A percentile compares a stretch with the other conserved stretches of the same genome.
Conservation (phyloP, 1,140 invertebrate genomes). For the Stegodyphus mimosarum region DNA sequence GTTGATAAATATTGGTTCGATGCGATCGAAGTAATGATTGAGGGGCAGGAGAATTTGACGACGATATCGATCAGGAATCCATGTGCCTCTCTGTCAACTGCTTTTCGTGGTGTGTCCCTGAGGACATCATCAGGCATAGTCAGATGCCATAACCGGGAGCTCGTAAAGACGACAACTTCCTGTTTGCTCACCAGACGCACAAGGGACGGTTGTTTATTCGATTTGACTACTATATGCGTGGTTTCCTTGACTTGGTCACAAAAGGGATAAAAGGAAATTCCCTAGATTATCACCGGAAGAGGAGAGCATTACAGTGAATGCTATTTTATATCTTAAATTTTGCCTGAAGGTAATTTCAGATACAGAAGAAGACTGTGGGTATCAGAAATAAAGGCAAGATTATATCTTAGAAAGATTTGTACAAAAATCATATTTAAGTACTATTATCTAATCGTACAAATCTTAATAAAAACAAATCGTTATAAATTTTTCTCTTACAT, state of each 20-base stretch:
- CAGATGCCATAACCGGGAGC: constrained; percentile 15
- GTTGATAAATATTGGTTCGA: constrained; percentile 29
- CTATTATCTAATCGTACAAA: no score
- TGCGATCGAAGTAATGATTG: constrained; percentile 42
- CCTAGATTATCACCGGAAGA: no score
- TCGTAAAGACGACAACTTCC: constrained; percentile 18
- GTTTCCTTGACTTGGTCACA: not conserved
- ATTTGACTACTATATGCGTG: constrained; percentile 43
- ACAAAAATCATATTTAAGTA: no score
- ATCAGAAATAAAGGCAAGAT: no score
- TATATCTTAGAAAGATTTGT: no score
- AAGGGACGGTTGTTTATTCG: constrained; percentile 33
- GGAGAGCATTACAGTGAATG: no score
- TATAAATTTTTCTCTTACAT: no score
- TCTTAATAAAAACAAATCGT: no score
- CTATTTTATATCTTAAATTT: no score
- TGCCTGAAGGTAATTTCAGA: no score
- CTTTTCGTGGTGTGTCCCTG: not conserved
- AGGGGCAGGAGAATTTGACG: constrained; percentile 28
- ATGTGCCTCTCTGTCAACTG: not conserved
- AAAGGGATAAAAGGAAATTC: no score
- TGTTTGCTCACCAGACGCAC: constrained; percentile 15
- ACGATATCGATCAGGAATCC: constrained; percentile 20
- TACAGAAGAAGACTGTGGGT: no score
- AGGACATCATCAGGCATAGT: constrained; percentile 30